A percentile compares a stretch with the other conserved stretches of the same genome.
These are phyloP conservation scores for Gymnothorax reevesii DNA, from an alignment of 2,797 vertebrate genomes.

Conservation along the genomic window DNA sequence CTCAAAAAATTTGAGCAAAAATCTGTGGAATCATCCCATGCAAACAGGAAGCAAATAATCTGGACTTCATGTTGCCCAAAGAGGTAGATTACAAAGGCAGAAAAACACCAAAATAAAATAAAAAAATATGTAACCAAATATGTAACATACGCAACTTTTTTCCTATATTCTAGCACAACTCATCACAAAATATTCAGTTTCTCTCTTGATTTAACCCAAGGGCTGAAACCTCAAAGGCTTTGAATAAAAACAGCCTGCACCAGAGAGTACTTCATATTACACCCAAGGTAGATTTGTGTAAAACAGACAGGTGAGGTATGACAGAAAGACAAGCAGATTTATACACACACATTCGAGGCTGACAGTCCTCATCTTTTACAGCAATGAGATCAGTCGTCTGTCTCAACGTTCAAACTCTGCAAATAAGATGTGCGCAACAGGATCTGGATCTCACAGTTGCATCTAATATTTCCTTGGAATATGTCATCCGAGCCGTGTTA, in stretches of 20 bases:
- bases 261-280: background rate
- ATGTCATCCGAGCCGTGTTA: background rate
- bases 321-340: background rate
- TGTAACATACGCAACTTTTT: background rate
- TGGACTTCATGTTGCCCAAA: too few species aligned
- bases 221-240: background rate
- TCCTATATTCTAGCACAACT: background rate
- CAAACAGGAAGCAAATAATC: too few species aligned
- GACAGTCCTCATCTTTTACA: background rate
- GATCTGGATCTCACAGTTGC: background rate
- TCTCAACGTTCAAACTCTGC: background rate
- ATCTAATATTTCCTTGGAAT: background rate
- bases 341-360: background rate
- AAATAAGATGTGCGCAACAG: background rate
- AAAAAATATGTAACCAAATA: background rate
- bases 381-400: background rate
- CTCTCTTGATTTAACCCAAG: background rate
- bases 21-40: too few species aligned
- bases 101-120: too few species aligned
- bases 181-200: background rate
- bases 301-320: background rate
- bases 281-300: background rate
- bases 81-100: too few species aligned
- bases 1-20: too few species aligned
- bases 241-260: background rate